A percentile compares a stretch with the other conserved stretches of the same genome.
These are phyloP conservation scores for Aplodontia rufa DNA, from an alignment of 2,113 vertebrate genomes.

Conservation along the genomic window DNA sequence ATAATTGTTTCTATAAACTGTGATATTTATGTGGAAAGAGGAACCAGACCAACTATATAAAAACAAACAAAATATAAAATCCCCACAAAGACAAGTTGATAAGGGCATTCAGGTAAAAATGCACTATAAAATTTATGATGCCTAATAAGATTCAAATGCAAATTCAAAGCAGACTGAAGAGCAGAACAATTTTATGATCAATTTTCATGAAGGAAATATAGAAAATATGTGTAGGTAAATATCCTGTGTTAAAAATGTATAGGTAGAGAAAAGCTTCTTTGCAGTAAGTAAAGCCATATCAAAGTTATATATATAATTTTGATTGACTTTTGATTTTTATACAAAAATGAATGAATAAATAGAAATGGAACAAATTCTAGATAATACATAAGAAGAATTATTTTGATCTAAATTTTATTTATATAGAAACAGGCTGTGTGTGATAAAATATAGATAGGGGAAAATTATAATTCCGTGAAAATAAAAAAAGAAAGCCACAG, in stretches of 20 bases:
- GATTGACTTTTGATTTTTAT: neutral
- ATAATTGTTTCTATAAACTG: neutral
- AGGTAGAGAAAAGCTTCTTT: neutral
- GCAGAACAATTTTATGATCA: neutral
- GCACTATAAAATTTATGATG: neutral
- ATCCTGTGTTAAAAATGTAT: accelerated
- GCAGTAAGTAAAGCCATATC: neutral
- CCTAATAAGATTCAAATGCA: neutral
- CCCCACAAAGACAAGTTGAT: neutral
- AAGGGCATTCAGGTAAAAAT: neutral
- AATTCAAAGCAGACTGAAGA: neutral
- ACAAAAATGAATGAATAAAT: neutral
- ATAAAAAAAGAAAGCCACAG: neutral
- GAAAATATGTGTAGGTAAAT: neutral
- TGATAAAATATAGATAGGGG: neutral
- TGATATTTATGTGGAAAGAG: neutral
- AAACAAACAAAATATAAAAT: neutral
- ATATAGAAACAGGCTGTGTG: neutral
- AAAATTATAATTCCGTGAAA: neutral
- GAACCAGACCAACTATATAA: neutral
- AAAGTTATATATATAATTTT: neutral
- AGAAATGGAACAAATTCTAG: neutral
- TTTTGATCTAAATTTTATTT: neutral
- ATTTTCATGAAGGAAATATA: neutral
- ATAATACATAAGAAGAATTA: neutral